These are phyloP conservation scores for Polia nebulosa DNA, from an alignment of 2,888 invertebrate species.

Conservation along the genomic window DNA sequence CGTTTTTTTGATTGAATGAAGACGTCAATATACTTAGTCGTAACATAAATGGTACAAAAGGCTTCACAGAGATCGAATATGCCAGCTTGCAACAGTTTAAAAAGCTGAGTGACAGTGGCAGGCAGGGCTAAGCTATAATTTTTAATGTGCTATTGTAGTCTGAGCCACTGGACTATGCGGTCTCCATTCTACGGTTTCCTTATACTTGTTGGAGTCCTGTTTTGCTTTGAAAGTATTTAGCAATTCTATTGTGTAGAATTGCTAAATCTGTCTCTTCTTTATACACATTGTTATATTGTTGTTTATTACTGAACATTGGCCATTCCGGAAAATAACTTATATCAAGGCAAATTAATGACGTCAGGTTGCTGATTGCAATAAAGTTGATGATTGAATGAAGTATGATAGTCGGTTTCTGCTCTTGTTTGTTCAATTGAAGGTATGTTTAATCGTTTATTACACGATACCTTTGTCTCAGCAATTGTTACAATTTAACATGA, in stretches of 20 bases:
- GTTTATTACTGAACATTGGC: constrained; percentile 19
- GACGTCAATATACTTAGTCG: background rate
- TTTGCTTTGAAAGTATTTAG: constrained; percentile 1
- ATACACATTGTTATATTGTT: background rate
- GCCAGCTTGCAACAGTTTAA: constrained; percentile 22
- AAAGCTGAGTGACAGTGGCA: constrained; percentile 32
- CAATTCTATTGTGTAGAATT: constrained; percentile 20
- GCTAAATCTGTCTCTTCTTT: constrained; percentile 5
- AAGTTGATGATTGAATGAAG: constrained; percentile 42
- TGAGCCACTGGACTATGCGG: constrained; percentile 51
- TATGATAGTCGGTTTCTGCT: constrained; percentile 24
- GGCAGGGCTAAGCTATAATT: constrained; percentile 36
- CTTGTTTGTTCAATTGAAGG: constrained; percentile 24
- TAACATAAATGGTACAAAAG: background rate
- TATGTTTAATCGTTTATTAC: constrained; percentile 24
- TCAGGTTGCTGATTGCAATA: constrained; percentile 34
- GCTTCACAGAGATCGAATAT: background rate
- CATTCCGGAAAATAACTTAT: constrained; percentile 35
- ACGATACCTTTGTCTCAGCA: background rate
- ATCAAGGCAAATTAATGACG: constrained; percentile 25
- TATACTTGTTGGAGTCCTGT: constrained; percentile 39
- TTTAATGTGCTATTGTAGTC: constrained; percentile 56
- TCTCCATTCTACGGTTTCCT: constrained; percentile 29
- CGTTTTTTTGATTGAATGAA: too few species aligned
- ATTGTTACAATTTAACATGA: constrained; percentile 11